These are phyloP conservation scores for Platycercus adscitus DNA, from an alignment of 2,113 vertebrate genomes.

Conservation along the genomic window DNA sequence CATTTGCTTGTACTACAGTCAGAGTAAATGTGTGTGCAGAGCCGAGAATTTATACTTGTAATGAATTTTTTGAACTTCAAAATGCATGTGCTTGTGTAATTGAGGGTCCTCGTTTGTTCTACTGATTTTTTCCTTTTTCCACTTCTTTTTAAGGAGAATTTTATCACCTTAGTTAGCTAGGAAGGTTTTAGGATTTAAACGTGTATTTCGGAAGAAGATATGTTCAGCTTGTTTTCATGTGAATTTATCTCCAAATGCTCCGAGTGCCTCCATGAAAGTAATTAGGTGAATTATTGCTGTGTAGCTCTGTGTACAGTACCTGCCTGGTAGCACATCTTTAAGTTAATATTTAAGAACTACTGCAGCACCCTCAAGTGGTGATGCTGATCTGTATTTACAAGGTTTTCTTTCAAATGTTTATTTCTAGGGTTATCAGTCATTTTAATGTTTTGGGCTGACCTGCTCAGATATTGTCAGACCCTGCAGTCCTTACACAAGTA, in stretches of 20 bases:
- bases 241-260: neutral
- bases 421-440: neutral
- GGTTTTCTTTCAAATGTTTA: neutral
- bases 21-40: constrained; percentile 16
- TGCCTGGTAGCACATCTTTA: neutral
- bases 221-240: neutral
- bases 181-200: neutral
- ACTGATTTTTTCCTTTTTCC: neutral
- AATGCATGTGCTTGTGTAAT: neutral
- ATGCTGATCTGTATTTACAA: neutral
- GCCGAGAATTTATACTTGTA: constrained; percentile 20
- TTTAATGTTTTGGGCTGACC: neutral
- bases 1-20: neutral
- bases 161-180: neutral
- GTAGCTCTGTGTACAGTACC: neutral
- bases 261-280: constrained; percentile 5
- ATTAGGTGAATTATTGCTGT: neutral
- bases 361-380: constrained; percentile 75
- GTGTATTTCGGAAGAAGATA: neutral
- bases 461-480: neutral
- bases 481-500: neutral
- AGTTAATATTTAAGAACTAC: constrained; percentile 50
- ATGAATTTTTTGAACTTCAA: neutral
- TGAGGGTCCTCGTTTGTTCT: neutral
- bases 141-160: neutral